phyloP scores from a whole-genome alignment of 2,797 vertebrate genomes.

The Peromyscus nudipes region DNA sequence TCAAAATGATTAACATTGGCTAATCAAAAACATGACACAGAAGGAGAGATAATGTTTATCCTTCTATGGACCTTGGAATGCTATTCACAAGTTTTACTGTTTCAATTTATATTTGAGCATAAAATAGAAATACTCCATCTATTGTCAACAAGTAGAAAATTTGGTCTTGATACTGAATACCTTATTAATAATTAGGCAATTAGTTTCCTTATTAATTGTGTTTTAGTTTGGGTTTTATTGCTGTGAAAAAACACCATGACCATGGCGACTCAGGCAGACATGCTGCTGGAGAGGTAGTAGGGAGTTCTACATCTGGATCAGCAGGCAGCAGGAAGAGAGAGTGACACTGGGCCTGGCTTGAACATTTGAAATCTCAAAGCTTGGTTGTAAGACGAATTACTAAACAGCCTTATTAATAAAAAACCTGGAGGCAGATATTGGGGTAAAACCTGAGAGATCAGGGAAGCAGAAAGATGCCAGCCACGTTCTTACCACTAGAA shows the following conservation, averaged over 20 bases:
- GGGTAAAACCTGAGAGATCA: too few species aligned
- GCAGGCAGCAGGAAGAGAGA: background rate
- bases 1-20: background rate
- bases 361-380: background rate
- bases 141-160: background rate
- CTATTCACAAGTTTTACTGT: background rate
- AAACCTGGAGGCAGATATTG: too few species aligned
- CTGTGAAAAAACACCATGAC: background rate
- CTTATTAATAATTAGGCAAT: background rate
- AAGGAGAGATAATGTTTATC: background rate
- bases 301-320: background rate
- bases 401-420: too few species aligned
- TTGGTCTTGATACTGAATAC: background rate
- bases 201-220: background rate
- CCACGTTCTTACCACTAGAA: too few species aligned
- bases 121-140: background rate
- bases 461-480: too few species aligned
- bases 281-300: background rate
- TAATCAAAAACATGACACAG: background rate
- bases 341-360: background rate
- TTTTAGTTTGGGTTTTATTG: background rate
- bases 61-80: background rate
- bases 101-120: background rate
- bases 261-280: background rate
- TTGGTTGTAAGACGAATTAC: too few species aligned